Evolutionary conservation across 2,113 vertebrate species (phyloP).

Genomic region (Thunnus thynnus): DNA sequence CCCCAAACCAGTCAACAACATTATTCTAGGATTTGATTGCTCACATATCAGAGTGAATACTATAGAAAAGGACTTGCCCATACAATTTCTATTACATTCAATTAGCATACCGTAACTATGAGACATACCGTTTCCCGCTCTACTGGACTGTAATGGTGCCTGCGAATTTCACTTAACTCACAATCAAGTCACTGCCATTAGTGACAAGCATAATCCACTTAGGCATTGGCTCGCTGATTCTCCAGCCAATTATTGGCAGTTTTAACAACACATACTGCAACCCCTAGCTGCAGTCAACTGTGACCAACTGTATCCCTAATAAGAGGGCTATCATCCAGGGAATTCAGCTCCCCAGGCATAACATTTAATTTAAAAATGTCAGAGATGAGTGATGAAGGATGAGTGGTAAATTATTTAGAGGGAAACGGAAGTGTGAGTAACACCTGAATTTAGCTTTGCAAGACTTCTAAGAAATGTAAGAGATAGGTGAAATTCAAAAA

Average conservation of each 20-base stretch:
- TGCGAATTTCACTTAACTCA: conserved; percentile 61
- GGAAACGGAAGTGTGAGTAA: conserved; percentile 45
- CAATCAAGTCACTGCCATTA: conserved; percentile 69
- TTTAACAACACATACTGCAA: conserved; percentile 61
- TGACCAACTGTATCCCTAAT: conserved; percentile 56
- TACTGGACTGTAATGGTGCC: conserved; percentile 36
- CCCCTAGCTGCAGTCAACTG: conserved; percentile 47
- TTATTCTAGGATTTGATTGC: neutral
- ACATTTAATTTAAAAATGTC: conserved; percentile 79
- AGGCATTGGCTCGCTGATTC: conserved; percentile 67
- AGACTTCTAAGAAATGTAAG: conserved; percentile 36
- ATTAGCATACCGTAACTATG: conserved; percentile 29
- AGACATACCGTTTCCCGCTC: conserved; percentile 14
- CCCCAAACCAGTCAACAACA: neutral
- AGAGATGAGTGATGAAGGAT: conserved; percentile 77
- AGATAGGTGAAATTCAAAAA: conserved; percentile 13
- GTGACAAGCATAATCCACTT: conserved; percentile 74
- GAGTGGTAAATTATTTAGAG: conserved; percentile 53
- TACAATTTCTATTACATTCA: conserved; percentile 34
- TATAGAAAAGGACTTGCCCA: conserved; percentile 15
- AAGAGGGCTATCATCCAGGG: conserved; percentile 50
- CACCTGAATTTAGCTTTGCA: conserved; percentile 47
- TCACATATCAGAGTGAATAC: neutral
- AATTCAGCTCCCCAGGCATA: conserved; percentile 61
- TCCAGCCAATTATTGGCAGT: conserved; percentile 74